Evolutionary conservation across 2,888 invertebrate species (phyloP), one percentile per base, ranked within the genome.

Genomic region (Thera britannica): DNA sequence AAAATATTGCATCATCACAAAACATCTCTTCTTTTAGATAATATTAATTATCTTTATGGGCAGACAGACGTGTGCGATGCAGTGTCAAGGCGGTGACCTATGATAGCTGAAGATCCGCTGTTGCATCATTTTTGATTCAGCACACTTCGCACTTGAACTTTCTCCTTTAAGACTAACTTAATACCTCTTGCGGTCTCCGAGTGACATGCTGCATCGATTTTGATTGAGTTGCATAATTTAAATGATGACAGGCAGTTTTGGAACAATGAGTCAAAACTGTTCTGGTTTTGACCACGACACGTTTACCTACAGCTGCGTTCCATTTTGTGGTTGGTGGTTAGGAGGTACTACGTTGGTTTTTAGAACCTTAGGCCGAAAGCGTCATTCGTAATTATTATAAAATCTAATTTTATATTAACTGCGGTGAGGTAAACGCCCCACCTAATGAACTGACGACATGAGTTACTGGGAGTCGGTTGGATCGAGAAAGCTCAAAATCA

Each of bases 81-180:
- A 36, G 49, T 44, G 58, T 64, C 63, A 64, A 58, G 63, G 63
- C 44, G 49, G 23, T 38, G 65, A 59, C 59, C 65, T 35, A 35
- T 55, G 59, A 65, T 60, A 48, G 12, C 52, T 11, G 48, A 5
- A 54, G 55, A 65, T 56, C 38, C 64, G 34, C 23, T 41, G 55
- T 60, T 65, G 49, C 59, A 65, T 65, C 60, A 60, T 12, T 49
- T 60, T 34, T 49, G 59, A 44, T 12, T 57, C 38, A 51, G 58
- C 64, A 36, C 64, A 46, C 52, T 12, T 8, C 34, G 12, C 41
- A 4, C 34, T 52, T 52, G 41, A 52, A 54, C 64, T 64, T 64
- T 58, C 56, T 62, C 56, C 49, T 55, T 8, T 7, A 46, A 9
- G 49, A 51, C 38, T 36, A 12, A 34, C 41, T 35, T 48, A n/a